A percentile compares a stretch with the other conserved stretches of the same genome.
These are phyloP conservation scores for Plebejus argus DNA, from an alignment of 2,888 invertebrate genomes.

Conservation along the genomic window DNA sequence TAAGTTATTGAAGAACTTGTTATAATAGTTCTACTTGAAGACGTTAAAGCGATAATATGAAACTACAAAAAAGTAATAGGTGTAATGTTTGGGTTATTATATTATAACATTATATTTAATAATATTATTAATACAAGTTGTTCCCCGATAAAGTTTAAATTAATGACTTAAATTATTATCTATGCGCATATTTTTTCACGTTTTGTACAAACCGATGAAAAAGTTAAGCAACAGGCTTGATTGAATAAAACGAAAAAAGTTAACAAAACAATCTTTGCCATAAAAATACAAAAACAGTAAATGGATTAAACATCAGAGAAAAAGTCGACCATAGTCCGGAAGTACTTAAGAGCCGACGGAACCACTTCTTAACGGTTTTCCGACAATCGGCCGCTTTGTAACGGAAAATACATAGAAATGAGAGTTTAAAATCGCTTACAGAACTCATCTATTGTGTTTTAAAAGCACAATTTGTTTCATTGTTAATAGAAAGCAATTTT, in stretches of 20 bases:
- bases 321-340: conserved; percentile 35
- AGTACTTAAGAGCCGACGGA: conserved; percentile 38
- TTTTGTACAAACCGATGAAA: background rate
- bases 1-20: background rate
- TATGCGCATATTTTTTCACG: background rate
- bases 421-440: conserved; percentile 6
- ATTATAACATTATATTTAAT: too few species aligned
- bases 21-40: background rate
- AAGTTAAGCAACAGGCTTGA: conserved; percentile 12
- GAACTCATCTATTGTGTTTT: conserved; percentile 18
- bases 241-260: background rate
- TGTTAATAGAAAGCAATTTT: conserved; percentile 16
- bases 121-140: too few species aligned
- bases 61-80: background rate
- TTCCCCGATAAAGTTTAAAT: background rate
- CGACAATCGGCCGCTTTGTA: conserved; percentile 29
- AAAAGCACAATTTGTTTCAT: conserved; percentile 16
- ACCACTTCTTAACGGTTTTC: conserved; percentile 39
- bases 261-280: background rate
- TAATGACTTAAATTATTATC: background rate
- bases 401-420: conserved; percentile 22
- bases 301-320: conserved; percentile 25
- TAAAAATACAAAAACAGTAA: conserved; percentile 18
- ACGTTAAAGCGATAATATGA: background rate
- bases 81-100: too few species aligned